phyloP scores from a whole-genome alignment of 23 tunicate genomes.

The Halocynthia roretzi region DNA sequence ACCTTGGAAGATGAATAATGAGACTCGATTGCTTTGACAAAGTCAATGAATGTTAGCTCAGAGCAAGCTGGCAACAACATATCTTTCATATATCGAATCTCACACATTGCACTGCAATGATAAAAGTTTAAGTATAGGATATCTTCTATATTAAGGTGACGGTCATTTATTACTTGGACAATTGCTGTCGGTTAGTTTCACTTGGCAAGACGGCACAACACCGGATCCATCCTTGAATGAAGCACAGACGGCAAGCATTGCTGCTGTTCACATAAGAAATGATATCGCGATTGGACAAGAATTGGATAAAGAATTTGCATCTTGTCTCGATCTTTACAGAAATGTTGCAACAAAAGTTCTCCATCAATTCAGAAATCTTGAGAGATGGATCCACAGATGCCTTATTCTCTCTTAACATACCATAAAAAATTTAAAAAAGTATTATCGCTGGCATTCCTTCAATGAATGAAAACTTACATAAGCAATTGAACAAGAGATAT shows the following conservation, averaged over 20 bases:
- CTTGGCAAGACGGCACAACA: too few relatives aligned
- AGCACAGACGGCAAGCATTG: too few relatives aligned
- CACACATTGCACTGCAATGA: too few relatives aligned
- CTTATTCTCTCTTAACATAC: neutral
- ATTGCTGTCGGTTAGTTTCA: too few relatives aligned
- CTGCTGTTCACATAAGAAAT: too few relatives aligned
- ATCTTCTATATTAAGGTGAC: too few relatives aligned
- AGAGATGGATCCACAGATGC: neutral
- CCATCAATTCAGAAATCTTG: constrained; percentile 2
- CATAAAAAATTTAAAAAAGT: neutral
- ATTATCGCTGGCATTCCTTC: neutral
- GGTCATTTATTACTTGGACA: too few relatives aligned
- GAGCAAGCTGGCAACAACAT: too few relatives aligned
- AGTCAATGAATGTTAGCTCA: neutral
- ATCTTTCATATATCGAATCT: too few relatives aligned
- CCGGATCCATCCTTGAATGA: too few relatives aligned
- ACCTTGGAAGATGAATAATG: neutral
- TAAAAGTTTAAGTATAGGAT: too few relatives aligned
- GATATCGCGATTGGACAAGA: neutral
- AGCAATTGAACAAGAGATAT: neutral
- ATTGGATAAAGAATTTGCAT: neutral
- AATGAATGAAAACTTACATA: neutral
- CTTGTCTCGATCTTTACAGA: constrained; percentile 1
- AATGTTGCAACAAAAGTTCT: neutral
- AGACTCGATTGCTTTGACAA: neutral